A percentile compares a stretch with the other conserved stretches of the same genome.
Conservation (phyloP, 2,888 invertebrate genomes). For the Zonitis immaculata region DNA sequence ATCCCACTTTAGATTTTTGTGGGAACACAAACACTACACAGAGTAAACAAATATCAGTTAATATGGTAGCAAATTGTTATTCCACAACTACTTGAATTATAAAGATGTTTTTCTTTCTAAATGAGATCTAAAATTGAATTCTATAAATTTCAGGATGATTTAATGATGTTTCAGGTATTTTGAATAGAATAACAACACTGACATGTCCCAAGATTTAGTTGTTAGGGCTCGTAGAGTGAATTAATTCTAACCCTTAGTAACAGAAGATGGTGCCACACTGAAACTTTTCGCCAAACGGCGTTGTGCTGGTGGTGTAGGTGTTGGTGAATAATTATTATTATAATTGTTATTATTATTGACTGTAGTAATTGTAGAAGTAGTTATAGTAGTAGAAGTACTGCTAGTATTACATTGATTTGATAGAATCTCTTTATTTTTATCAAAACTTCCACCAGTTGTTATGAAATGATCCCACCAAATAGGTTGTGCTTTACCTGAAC, state of each 20-base stretch:
- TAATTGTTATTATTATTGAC: slow-evolving; percentile 4
- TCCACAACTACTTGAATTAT: too few relatives aligned
- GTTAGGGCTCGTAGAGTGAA: too few relatives aligned
- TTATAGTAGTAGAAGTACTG: slow-evolving; percentile 6
- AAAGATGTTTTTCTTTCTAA: neutral
- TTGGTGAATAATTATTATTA: slow-evolving; percentile 53
- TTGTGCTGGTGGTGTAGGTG: slow-evolving; percentile 79
- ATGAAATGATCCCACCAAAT: slow-evolving; percentile 50
- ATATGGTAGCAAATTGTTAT: too few relatives aligned
- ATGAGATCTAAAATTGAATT: too few relatives aligned
- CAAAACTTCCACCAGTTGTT: slow-evolving; percentile 45
- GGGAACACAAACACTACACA: too few relatives aligned
- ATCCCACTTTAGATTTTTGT: too few relatives aligned
- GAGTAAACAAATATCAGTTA: too few relatives aligned
- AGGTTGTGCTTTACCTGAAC: slow-evolving; percentile 41
- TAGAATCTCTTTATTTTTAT: slow-evolving; percentile 44
- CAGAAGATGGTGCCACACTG: slow-evolving; percentile 75
- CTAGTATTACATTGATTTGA: slow-evolving; percentile 2
- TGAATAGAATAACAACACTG: too few relatives aligned
- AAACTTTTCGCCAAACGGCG: slow-evolving; percentile 88
- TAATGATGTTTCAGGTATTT: too few relatives aligned
- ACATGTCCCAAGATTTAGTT: too few relatives aligned
- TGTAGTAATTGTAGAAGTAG: too few relatives aligned
- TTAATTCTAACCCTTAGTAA: slow-evolving; percentile 55
- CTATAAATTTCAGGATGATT: too few relatives aligned